phyloP scores from a whole-genome alignment of 2,797 vertebrate species.

The Spinus pinus region DNA sequence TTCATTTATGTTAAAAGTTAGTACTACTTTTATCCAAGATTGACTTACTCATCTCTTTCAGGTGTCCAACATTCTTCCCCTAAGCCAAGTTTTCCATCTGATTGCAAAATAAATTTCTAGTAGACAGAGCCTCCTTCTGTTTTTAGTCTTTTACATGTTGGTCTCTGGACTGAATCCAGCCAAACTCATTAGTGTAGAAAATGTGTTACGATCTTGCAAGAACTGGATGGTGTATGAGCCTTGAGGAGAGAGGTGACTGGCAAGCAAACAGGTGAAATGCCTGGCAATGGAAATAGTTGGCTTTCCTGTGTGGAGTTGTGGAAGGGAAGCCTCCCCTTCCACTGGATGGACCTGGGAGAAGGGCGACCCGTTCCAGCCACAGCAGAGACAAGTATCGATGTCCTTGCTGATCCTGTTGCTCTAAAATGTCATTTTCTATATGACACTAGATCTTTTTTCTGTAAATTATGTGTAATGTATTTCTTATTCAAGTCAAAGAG shows the following conservation, averaged over 20 bases:
- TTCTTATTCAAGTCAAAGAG: constrained; percentile 14
- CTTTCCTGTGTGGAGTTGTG: background rate
- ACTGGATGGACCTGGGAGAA: background rate
- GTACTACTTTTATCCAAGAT: background rate
- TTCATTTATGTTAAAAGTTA: constrained; percentile 1
- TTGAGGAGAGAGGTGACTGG: background rate
- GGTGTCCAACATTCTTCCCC: background rate
- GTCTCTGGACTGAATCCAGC: background rate
- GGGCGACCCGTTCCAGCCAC: background rate
- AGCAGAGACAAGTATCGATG: background rate
- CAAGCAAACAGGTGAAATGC: background rate
- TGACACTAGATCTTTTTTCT: background rate
- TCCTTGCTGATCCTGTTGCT: background rate
- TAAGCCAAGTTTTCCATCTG: constrained; percentile 13
- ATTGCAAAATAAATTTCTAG: constrained; percentile 20
- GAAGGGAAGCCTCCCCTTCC: background rate
- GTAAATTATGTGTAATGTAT: background rate
- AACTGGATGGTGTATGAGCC: background rate
- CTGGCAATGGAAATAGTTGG: background rate
- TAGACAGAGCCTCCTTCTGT: constrained; percentile 24
- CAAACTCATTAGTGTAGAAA: background rate
- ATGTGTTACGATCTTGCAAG: background rate
- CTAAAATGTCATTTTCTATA: background rate
- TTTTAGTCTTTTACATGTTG: constrained; percentile 21
- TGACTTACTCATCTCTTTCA: background rate